phyloP scores from a whole-genome alignment of 2,888 invertebrate genomes.

The Cacoxenus indagator region DNA sequence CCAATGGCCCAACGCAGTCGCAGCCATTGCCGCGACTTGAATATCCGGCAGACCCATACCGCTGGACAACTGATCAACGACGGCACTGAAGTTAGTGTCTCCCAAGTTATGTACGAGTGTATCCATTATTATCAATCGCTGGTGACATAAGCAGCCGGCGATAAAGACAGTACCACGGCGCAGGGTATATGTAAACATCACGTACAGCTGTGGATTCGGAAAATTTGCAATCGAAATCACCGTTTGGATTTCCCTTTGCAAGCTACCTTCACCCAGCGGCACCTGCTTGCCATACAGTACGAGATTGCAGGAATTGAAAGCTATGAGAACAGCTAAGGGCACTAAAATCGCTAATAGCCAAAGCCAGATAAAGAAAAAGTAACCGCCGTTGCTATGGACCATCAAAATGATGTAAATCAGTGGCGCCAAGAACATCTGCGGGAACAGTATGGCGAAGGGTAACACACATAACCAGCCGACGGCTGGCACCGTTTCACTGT shows the following conservation, averaged over 20 bases:
- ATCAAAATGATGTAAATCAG: constrained; percentile 36
- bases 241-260: constrained; percentile 12
- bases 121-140: constrained; percentile 40
- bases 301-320: constrained; percentile 25
- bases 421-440: constrained; percentile 43
- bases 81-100: neutral
- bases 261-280: neutral
- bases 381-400: constrained; percentile 26
- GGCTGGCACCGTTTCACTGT: constrained; percentile 32
- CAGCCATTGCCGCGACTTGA: constrained; percentile 42
- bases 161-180: constrained; percentile 32
- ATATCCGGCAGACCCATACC: constrained; percentile 25
- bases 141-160: constrained; percentile 28
- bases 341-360: constrained; percentile 34
- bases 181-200: constrained; percentile 31
- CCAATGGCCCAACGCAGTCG: constrained; percentile 45
- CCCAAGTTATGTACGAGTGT: constrained; percentile 35
- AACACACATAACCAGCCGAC: constrained; percentile 42
- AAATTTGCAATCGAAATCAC: constrained; percentile 24
- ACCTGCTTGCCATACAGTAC: constrained; percentile 34
- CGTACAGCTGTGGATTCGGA: constrained; percentile 14
- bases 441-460: constrained; percentile 36
- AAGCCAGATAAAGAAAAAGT: constrained; percentile 32
- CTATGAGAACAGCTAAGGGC: neutral
- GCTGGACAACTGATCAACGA: neutral